These are phyloP conservation scores for Microplitis manilae DNA, from an alignment of 2,888 invertebrate genomes.

Conservation along the genomic window DNA sequence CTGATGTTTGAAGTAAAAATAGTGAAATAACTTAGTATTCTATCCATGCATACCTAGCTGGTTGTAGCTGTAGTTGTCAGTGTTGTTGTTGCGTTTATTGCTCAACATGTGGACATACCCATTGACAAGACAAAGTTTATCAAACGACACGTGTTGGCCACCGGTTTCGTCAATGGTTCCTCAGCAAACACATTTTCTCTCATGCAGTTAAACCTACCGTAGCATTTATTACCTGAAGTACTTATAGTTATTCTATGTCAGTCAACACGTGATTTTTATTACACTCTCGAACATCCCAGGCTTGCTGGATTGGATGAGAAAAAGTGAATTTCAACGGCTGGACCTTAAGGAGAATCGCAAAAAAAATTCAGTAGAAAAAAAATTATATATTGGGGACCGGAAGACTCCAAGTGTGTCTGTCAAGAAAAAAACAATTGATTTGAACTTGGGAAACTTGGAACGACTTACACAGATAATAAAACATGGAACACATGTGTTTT, in stretches of 20 bases:
- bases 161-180: slow-evolving; percentile 40
- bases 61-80: not conserved
- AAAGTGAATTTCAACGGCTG: not conserved
- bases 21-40: not conserved
- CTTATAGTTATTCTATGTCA: not conserved
- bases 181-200: slow-evolving; percentile 16
- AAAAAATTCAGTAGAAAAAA: slow-evolving; percentile 12
- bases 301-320: not conserved
- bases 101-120: slow-evolving; percentile 37
- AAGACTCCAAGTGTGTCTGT: not conserved
- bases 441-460: not conserved
- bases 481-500: not conserved
- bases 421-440: slow-evolving; percentile 20
- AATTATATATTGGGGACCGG: slow-evolving; percentile 13
- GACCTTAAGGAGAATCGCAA: slow-evolving; percentile 12
- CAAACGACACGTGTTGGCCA: slow-evolving; percentile 52
- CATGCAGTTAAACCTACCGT: not conserved
- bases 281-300: not conserved
- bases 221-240: slow-evolving; percentile 17
- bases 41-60: slow-evolving; percentile 2
- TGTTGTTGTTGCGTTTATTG: slow-evolving; percentile 29
- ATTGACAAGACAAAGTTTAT: slow-evolving; percentile 30
- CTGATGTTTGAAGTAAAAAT: not conserved
- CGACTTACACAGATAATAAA: not conserved
- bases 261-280: slow-evolving; percentile 7